Conservation (phyloP, 2,888 invertebrate species). For the Eupsilia transversa region DNA sequence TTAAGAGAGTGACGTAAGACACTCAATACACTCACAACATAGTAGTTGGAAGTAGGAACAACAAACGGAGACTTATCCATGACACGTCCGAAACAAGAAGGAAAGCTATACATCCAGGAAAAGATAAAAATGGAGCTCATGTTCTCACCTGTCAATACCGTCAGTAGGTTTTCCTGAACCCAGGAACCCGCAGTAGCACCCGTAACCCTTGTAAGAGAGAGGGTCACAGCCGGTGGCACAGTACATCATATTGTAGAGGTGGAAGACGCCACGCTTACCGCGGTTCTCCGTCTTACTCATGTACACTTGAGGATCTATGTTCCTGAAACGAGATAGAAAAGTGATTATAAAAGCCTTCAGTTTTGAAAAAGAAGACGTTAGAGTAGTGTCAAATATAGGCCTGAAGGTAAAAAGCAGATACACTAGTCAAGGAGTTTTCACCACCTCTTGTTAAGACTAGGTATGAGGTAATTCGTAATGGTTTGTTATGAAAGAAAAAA, state of each 20-base stretch:
- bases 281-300: constrained; percentile 85
- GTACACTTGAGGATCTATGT: constrained; percentile 76
- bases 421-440: neutral
- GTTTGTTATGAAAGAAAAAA: neutral
- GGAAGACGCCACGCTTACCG: constrained; percentile 93
- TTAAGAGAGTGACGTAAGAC: no score
- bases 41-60: no score
- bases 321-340: constrained; percentile 66
- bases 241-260: constrained; percentile 96
- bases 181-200: constrained; percentile 97
- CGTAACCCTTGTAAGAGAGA: constrained; percentile 95
- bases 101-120: neutral
- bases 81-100: neutral
- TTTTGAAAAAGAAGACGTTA: neutral
- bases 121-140: neutral
- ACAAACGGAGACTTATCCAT: no score
- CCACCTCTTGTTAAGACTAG: no score
- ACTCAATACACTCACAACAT: no score
- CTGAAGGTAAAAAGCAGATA: neutral
- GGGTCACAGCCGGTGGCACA: constrained; percentile 97
- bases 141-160: constrained; percentile 58
- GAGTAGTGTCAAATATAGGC: neutral
- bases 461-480: no score
- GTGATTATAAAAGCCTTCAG: neutral
- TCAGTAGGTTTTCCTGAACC: constrained; percentile 83